These are phyloP conservation scores for Simalia tracyae DNA, from an alignment of 2,797 vertebrate genomes.

Conservation along the genomic window DNA sequence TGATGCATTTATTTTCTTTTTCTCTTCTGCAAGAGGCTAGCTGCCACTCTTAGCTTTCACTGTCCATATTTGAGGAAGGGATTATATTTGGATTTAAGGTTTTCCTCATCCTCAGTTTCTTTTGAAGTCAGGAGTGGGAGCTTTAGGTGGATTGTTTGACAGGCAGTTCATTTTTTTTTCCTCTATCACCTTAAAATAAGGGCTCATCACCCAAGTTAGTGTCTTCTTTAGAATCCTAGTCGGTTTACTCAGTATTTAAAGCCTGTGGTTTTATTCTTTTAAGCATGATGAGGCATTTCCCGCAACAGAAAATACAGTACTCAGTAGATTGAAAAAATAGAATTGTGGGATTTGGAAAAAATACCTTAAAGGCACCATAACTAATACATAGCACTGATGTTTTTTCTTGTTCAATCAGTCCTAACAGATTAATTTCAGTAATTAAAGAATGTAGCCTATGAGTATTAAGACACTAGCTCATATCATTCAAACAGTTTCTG, in stretches of 20 bases:
- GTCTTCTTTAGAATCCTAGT: neutral
- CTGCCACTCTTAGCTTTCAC: conserved; percentile 35
- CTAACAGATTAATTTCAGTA: neutral
- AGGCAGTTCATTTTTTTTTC: neutral
- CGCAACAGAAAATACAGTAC: neutral
- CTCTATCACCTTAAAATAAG: neutral
- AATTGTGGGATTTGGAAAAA: neutral
- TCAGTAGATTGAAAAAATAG: neutral
- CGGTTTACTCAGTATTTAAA: neutral
- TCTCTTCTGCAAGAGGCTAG: conserved; percentile 20
- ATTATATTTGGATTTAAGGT: conserved; percentile 1
- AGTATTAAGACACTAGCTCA: neutral
- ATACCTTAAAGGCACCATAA: neutral
- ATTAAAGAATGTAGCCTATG: neutral
- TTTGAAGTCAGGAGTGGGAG: conserved; percentile 18
- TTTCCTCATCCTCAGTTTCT: neutral
- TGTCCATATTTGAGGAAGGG: conserved; percentile 16
- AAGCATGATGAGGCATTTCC: neutral
- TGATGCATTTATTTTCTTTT: conserved; percentile 24
- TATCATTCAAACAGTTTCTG: neutral
- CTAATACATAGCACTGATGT: neutral
- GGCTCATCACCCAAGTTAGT: neutral
- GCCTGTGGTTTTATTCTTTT: neutral
- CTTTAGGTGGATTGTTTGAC: conserved; percentile 19
- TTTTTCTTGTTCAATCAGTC: neutral